Conservation (phyloP, 1,140 invertebrate genomes). For the Drosophila ohnishii region DNA sequence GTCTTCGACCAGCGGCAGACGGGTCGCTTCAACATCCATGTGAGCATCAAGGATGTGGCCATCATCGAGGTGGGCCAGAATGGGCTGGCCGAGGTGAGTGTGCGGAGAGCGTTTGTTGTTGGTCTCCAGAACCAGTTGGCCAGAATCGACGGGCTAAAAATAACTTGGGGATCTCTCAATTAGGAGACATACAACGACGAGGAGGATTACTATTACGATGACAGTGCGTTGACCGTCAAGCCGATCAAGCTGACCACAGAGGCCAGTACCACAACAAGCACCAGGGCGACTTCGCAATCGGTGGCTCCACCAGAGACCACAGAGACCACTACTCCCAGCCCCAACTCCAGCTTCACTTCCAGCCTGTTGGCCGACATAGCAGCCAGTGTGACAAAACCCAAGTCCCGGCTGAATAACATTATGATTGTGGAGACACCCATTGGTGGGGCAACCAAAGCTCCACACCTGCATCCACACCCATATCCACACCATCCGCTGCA, state of each 20-base stretch:
- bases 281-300: slow-evolving; percentile 5
- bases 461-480: not conserved
- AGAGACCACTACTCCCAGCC: not conserved
- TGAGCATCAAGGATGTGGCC: slow-evolving; percentile 90
- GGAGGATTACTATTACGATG: slow-evolving; percentile 81
- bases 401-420: slow-evolving; percentile 52
- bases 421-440: slow-evolving; percentile 65
- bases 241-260: slow-evolving; percentile 67
- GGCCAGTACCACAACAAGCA: slow-evolving; percentile 24
- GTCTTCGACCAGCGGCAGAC: slow-evolving; percentile 89
- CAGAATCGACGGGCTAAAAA: slow-evolving; percentile 53
- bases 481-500: slow-evolving; percentile 16
- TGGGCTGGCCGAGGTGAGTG: slow-evolving; percentile 85
- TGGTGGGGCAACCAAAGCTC: slow-evolving; percentile 34
- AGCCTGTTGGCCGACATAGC: slow-evolving; percentile 62
- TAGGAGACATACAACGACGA: slow-evolving; percentile 74
- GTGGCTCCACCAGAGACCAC: slow-evolving; percentile 4
- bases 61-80: slow-evolving; percentile 87
- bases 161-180: slow-evolving; percentile 49
- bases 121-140: slow-evolving; percentile 49
- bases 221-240: slow-evolving; percentile 76
- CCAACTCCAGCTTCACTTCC: slow-evolving; percentile 36
- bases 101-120: not conserved
- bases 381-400: slow-evolving; percentile 34
- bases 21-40: slow-evolving; percentile 90